These are phyloP conservation scores for Hippocampus barbouri DNA, from an alignment of 2,113 vertebrate species.

Conservation along the genomic window DNA sequence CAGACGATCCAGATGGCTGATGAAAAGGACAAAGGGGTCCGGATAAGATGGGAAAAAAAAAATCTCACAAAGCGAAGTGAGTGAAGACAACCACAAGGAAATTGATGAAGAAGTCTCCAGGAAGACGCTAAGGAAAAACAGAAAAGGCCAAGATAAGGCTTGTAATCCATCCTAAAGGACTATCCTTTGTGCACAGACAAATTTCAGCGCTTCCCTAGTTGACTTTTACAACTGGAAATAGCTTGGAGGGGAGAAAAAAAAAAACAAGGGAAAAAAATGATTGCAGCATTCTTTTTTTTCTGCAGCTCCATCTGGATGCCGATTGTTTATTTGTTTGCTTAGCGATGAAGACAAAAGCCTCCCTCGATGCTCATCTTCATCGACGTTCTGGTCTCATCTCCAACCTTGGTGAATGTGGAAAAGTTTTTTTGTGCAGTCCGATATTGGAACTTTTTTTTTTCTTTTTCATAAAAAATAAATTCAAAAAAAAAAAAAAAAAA, in stretches of 20 bases:
- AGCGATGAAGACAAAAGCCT: neutral
- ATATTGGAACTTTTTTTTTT: no score
- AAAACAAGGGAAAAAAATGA: neutral
- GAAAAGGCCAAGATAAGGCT: slow-evolving; percentile 41
- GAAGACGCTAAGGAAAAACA: slow-evolving; percentile 64
- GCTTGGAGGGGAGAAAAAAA: slow-evolving; percentile 1
- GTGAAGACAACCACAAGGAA: slow-evolving; percentile 73
- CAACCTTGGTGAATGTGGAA: neutral
- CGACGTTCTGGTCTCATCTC: neutral
- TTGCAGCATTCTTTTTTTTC: slow-evolving; percentile 39
- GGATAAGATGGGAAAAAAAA: slow-evolving; percentile 73
- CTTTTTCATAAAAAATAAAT: no score
- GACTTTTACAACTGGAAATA: neutral
- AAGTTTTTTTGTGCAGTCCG: no score
- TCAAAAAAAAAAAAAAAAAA: neutral
- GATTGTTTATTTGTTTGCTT: slow-evolving; percentile 3
- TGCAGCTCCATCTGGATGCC: slow-evolving; percentile 24
- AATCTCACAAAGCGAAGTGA: slow-evolving; percentile 47
- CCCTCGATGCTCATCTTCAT: slow-evolving; percentile 12
- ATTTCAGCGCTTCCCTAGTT: neutral
- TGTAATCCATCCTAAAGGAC: slow-evolving; percentile 42
- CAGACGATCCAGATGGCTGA: slow-evolving; percentile 83
- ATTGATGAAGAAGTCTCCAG: slow-evolving; percentile 65
- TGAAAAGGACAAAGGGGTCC: slow-evolving; percentile 75
- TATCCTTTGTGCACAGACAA: neutral